Conservation (phyloP, 1,140 invertebrate species). For the Brachystomella parvula region DNA sequence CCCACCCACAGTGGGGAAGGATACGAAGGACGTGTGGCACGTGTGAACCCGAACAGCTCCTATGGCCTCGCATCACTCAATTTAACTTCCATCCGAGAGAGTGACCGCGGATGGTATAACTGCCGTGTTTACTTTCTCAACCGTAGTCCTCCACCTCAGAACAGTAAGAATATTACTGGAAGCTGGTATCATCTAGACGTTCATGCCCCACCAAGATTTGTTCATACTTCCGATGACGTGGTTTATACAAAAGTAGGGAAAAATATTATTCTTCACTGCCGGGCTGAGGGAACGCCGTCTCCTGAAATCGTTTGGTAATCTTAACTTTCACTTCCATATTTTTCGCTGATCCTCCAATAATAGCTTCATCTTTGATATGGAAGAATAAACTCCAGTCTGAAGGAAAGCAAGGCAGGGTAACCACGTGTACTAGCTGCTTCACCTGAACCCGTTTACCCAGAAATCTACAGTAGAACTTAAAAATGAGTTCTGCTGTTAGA, state of each 20-base stretch:
- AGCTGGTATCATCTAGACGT: slow-evolving; percentile 95
- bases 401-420: too few relatives aligned
- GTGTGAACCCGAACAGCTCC: slow-evolving; percentile 63
- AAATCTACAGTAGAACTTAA: too few relatives aligned
- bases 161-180: slow-evolving; percentile 51
- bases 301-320: slow-evolving; percentile 74
- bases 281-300: slow-evolving; percentile 78
- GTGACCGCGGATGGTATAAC: slow-evolving; percentile 94
- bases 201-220: slow-evolving; percentile 79
- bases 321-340: slow-evolving; percentile 10
- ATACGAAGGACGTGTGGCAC: slow-evolving; percentile 80
- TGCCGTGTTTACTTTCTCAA: slow-evolving; percentile 94
- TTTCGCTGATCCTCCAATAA: not conserved
- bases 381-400: too few relatives aligned
- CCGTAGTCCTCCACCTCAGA: slow-evolving; percentile 74
- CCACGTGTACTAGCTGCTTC: too few relatives aligned
- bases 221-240: slow-evolving; percentile 81
- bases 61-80: slow-evolving; percentile 79
- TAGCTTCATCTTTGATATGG: not conserved
- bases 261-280: slow-evolving; percentile 66
- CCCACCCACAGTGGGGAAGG: slow-evolving; percentile 86
- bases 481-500: too few relatives aligned
- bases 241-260: slow-evolving; percentile 93
- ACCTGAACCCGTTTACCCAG: too few relatives aligned
- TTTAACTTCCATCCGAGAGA: slow-evolving; percentile 81